Evolutionary conservation across 2,888 invertebrate species (phyloP).

Genomic region (Aphrophora alni): DNA sequence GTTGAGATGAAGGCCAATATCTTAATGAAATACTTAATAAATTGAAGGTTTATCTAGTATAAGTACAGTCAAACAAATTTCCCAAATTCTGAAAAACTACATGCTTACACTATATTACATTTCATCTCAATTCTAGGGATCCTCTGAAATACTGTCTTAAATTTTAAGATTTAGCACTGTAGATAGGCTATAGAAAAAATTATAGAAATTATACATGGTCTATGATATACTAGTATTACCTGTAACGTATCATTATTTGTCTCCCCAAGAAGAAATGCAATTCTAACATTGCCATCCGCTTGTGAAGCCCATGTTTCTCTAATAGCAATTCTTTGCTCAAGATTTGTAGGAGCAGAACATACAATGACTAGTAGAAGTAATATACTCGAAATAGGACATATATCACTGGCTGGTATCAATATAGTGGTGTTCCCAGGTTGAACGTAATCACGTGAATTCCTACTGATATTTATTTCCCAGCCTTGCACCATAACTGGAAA

Average conservation of each 20-base stretch:
- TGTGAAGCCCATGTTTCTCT: conserved; percentile 73
- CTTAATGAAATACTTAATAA: too few species aligned
- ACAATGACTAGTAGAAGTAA: conserved; percentile 75
- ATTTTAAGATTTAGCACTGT: too few species aligned
- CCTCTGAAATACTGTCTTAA: too few species aligned
- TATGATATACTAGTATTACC: conserved; percentile 53
- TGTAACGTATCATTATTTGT: conserved; percentile 64
- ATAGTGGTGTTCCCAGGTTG: conserved; percentile 72
- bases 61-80: too few species aligned
- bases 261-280: conserved; percentile 68
- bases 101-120: too few species aligned
- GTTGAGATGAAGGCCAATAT: too few species aligned
- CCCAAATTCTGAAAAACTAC: too few species aligned
- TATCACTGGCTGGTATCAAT: conserved; percentile 59
- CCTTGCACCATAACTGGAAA: conserved; percentile 57
- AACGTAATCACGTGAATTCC: conserved; percentile 75
- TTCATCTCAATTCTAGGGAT: too few species aligned
- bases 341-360: conserved; percentile 74
- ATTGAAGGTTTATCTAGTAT: too few species aligned
- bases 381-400: conserved; percentile 51
- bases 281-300: conserved; percentile 50
- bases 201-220: too few species aligned
- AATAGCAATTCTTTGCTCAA: conserved; percentile 69
- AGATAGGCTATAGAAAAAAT: too few species aligned
- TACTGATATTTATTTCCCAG: conserved; percentile 76